Evolutionary conservation across 2,113 vertebrate species (phyloP), one percentile per base, ranked within the genome.

Genomic region (Misgurnus mizolepis): DNA sequence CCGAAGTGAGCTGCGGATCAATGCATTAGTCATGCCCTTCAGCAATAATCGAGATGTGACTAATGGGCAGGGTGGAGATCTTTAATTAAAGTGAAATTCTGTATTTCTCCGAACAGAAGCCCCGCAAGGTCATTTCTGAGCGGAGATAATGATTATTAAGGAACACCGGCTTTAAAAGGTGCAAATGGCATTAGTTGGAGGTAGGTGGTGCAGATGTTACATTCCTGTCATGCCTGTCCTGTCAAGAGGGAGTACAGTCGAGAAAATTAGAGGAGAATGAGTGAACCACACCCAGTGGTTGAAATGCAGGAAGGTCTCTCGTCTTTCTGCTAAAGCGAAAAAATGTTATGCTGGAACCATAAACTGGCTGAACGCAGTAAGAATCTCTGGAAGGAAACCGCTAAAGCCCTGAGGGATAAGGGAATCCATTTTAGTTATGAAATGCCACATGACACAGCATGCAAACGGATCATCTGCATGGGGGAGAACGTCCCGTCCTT

Each of bases 1-100:
- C 86, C 73, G 86, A 34, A 81, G 83, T 87, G 61, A 85, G 71
- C 50, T 82, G 67, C 9, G 53, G 87, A 92, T 90, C 88, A 85
- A 89, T 90, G 87, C 55, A 83, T 87, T 82, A 84, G 77, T 75
- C 58, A 70, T 75, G 77, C 78, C 72, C 71, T 82, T 82, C 80
- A 62, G 58, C 77, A 82, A 85, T 66, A 58, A 77, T 72, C 12
- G 39, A 50, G 62, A 78, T 9, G 27, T 9, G n/a, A 49, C 64
- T 18, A 50, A 76, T 47, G 45, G 55, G 41, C 18, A 40, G 56
- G 56, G 55, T 27, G 62, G 22, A 12, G 43, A 17, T 50, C 8
- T 83, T 74, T 65, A 78, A 85, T 83, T 78, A 80, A 50, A 72
- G 45, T 56, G 17, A 64, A 80, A 56, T 62, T 22, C 22, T 22